phyloP scores from a whole-genome alignment of 2,113 vertebrate species.

The Lamprotornis superbus region DNA sequence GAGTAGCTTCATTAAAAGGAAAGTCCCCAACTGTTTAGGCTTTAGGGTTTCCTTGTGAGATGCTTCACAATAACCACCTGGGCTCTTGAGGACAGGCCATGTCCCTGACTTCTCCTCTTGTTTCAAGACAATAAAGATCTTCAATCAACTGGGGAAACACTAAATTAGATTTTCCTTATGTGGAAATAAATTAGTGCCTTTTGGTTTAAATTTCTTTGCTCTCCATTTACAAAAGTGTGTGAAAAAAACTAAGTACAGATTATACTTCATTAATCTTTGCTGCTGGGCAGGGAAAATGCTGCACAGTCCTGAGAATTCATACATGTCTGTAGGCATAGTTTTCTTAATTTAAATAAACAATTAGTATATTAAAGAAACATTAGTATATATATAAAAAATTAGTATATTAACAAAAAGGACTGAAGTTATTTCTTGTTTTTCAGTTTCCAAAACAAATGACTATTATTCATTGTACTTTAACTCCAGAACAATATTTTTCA shows the following conservation, averaged over 20 bases:
- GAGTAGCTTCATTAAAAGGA: background rate
- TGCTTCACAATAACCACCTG: background rate
- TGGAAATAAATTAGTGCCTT: background rate
- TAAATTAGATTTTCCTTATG: background rate
- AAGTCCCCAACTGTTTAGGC: background rate
- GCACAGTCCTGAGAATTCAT: background rate
- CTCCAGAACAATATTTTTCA: background rate
- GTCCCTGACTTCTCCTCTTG: background rate
- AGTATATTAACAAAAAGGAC: background rate
- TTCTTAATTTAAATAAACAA: constrained; percentile 24
- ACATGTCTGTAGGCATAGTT: background rate
- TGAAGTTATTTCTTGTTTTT: background rate
- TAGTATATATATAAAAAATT: background rate
- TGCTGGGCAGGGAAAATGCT: background rate
- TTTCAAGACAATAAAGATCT: background rate
- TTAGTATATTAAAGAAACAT: constrained; percentile 12
- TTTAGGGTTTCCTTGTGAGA: background rate
- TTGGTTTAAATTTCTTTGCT: background rate
- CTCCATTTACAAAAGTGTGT: background rate
- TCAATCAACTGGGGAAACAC: background rate
- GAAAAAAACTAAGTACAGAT: background rate
- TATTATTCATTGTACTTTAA: background rate
- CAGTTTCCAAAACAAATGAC: background rate
- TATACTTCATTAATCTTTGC: background rate
- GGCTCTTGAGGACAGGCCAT: background rate